A percentile compares a stretch with the other conserved stretches of the same genome.
Evolutionary conservation across 2,888 invertebrate species (phyloP).

Genomic region (Cinara cedri): DNA sequence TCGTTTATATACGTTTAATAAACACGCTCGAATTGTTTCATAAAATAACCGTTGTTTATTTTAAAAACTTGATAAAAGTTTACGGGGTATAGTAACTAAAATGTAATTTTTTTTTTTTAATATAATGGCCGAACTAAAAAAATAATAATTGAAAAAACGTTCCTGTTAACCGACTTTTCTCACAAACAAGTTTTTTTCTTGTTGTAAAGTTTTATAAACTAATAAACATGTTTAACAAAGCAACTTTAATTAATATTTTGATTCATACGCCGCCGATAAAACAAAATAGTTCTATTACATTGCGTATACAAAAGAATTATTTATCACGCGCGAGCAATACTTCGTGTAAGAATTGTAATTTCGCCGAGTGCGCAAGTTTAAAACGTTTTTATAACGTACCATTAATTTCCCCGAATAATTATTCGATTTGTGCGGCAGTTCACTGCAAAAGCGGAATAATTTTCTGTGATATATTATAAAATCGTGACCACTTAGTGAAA

Average conservation of each 20-base stretch:
- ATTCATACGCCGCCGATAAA: conserved; percentile 24
- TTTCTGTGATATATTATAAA: background rate
- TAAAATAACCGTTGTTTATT: too few species aligned
- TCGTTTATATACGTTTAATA: too few species aligned
- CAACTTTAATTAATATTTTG: conserved; percentile 36
- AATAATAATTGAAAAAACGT: background rate
- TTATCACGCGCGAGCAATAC: conserved; percentile 11
- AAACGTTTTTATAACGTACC: conserved; percentile 17
- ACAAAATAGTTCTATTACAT: conserved; percentile 31
- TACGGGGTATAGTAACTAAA: too few species aligned
- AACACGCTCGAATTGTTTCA: too few species aligned
- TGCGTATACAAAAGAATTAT: conserved; percentile 13
- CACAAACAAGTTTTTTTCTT: conserved; percentile 11
- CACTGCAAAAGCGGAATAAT: background rate
- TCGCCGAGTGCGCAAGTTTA: background rate
- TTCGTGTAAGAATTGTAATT: conserved; percentile 16
- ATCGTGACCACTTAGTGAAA: too few species aligned
- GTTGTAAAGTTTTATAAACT: conserved; percentile 36
- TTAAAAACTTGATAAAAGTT: too few species aligned
- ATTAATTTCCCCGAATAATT: conserved; percentile 7
- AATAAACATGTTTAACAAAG: conserved; percentile 26
- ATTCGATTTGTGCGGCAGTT: too few species aligned
- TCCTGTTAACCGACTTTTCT: background rate
- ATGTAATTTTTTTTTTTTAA: too few species aligned
- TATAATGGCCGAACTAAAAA: background rate